These are phyloP conservation scores for Hassar affinis DNA, from an alignment of 2,113 vertebrate genomes.

Conservation along the genomic window DNA sequence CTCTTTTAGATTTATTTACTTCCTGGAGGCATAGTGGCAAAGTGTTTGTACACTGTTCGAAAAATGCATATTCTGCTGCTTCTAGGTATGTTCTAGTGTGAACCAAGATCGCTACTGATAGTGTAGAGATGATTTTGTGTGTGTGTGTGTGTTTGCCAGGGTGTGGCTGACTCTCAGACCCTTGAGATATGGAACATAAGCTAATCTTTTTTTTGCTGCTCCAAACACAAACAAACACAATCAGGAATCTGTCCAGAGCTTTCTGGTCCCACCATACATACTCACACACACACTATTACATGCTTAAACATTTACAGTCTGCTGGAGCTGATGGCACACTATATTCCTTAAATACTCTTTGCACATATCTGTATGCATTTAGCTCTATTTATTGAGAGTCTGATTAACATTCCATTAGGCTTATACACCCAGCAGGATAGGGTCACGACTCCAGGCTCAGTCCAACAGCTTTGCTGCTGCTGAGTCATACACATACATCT, in stretches of 20 bases:
- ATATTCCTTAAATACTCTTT: background rate
- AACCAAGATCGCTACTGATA: background rate
- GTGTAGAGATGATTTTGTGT: background rate
- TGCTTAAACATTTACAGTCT: background rate
- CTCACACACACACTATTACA: slow-evolving; percentile 43
- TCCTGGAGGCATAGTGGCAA: background rate
- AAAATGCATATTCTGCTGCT: background rate
- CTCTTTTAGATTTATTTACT: slow-evolving; percentile 27
- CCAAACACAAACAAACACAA: slow-evolving; percentile 68
- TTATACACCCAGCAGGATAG: slow-evolving; percentile 56
- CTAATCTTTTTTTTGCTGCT: slow-evolving; percentile 51
- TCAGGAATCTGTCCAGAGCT: slow-evolving; percentile 59
- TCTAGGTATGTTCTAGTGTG: background rate
- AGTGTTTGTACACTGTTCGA: slow-evolving; percentile 5
- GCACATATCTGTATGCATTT: slow-evolving; percentile 55
- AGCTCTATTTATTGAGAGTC: slow-evolving; percentile 68
- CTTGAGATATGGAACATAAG: slow-evolving; percentile 64
- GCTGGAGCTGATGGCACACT: background rate
- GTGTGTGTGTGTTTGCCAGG: slow-evolving; percentile 45
- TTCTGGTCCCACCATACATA: slow-evolving; percentile 65
- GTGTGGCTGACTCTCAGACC: slow-evolving; percentile 49
- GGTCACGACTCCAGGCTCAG: slow-evolving; percentile 53
- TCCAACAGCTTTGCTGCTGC: slow-evolving; percentile 57
- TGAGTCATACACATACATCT: slow-evolving; percentile 46
- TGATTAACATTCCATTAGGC: slow-evolving; percentile 75